phyloP scores from a whole-genome alignment of 1,140 invertebrate genomes.

The Hyles euphorbiae region DNA sequence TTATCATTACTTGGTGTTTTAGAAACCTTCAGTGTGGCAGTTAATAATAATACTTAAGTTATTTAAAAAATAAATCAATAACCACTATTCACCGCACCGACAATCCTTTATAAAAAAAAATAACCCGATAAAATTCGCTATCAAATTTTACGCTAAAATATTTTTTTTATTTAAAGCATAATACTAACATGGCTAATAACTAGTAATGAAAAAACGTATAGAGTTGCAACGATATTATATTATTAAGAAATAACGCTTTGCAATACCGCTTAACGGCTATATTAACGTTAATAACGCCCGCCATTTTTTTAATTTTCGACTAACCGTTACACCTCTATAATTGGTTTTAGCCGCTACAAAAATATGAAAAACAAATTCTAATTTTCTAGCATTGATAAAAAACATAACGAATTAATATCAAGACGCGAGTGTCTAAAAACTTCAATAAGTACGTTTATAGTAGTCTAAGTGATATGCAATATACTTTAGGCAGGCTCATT shows the following conservation, averaged over 20 bases:
- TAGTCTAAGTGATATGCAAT: slow-evolving; percentile 66
- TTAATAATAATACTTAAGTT: slow-evolving; percentile 59
- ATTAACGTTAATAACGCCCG: too few relatives aligned
- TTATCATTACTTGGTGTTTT: slow-evolving; percentile 54
- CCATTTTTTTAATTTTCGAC: too few relatives aligned
- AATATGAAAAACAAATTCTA: slow-evolving; percentile 24
- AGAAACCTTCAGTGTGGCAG: slow-evolving; percentile 67
- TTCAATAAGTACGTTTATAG: slow-evolving; percentile 32
- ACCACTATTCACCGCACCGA: slow-evolving; percentile 6
- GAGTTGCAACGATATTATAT: slow-evolving; percentile 20
- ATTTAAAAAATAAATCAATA: slow-evolving; percentile 39
- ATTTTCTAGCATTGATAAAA: slow-evolving; percentile 38
- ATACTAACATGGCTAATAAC: slow-evolving; percentile 27
- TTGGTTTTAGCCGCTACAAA: slow-evolving; percentile 19
- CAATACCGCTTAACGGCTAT: too few relatives aligned
- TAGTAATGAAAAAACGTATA: slow-evolving; percentile 17
- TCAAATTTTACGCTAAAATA: slow-evolving; percentile 52
- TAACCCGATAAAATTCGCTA: slow-evolving; percentile 59
- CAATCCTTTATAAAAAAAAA: slow-evolving; percentile 32
- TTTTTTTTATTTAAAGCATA: slow-evolving; percentile 45
- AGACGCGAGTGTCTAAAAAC: slow-evolving; percentile 19
- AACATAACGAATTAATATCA: slow-evolving; percentile 22
- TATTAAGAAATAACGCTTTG: neutral
- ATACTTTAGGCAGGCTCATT: slow-evolving; percentile 62
- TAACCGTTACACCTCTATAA: slow-evolving; percentile 21